These are phyloP conservation scores for Drosophila limbata DNA, from an alignment of 2,888 invertebrate species.

Conservation along the genomic window DNA sequence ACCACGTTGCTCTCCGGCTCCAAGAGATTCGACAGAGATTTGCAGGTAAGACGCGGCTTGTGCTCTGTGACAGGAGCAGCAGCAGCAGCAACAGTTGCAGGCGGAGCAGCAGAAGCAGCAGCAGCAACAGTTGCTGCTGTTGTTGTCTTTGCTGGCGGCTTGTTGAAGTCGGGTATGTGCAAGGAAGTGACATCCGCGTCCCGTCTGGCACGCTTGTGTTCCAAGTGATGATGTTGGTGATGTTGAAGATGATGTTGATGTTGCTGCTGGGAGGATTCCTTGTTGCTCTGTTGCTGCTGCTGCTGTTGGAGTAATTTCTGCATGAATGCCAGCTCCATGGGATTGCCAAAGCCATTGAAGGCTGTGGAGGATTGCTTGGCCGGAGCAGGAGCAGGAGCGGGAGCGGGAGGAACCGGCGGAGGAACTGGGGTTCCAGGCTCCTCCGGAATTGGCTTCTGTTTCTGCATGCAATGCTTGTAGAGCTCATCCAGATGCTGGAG, in stretches of 20 bases:
- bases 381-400: neutral
- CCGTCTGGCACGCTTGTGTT: slow-evolving; percentile 66
- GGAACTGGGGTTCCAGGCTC: slow-evolving; percentile 9
- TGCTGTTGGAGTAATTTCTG: slow-evolving; percentile 89
- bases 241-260: slow-evolving; percentile 77
- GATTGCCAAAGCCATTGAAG: slow-evolving; percentile 75
- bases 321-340: slow-evolving; percentile 87
- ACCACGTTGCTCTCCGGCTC: slow-evolving; percentile 85
- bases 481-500: slow-evolving; percentile 71
- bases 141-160: slow-evolving; percentile 59
- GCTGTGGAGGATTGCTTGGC: neutral
- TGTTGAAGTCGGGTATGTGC: slow-evolving; percentile 78
- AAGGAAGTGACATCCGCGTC: slow-evolving; percentile 48
- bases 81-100: slow-evolving; percentile 26
- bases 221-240: slow-evolving; percentile 13
- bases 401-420: slow-evolving; percentile 29
- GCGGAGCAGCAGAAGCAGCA: slow-evolving; percentile 14
- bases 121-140: slow-evolving; percentile 2
- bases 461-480: slow-evolving; percentile 73
- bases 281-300: slow-evolving; percentile 74
- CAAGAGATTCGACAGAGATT: slow-evolving; percentile 88
- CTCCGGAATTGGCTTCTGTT: slow-evolving; percentile 64
- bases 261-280: slow-evolving; percentile 61
- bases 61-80: slow-evolving; percentile 66
- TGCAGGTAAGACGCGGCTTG: slow-evolving; percentile 88